Percentiles rank a stretch among this genome's conserved stretches.
Evolutionary conservation across 2,113 vertebrate genomes (phyloP).

Genomic region (Procavia capensis): DNA sequence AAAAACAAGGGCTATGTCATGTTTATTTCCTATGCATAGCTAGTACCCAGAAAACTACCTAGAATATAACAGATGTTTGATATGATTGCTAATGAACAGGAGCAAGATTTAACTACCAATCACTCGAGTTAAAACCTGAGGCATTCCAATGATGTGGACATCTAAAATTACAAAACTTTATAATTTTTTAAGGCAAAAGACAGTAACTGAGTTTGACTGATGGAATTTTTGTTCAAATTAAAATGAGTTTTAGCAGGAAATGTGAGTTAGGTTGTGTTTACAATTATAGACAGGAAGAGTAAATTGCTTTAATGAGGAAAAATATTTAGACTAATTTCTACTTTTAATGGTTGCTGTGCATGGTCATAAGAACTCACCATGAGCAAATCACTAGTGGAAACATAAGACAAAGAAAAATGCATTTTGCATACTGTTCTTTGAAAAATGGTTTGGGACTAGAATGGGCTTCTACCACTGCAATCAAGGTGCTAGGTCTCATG

Average conservation of each 20-base stretch:
- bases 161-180: background rate
- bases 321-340: background rate
- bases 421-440: background rate
- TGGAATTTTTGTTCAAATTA: constrained; percentile 39
- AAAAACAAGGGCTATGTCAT: background rate
- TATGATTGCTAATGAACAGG: background rate
- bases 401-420: background rate
- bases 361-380: background rate
- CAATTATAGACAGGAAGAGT: background rate
- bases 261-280: background rate
- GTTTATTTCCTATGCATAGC: background rate
- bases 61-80: background rate
- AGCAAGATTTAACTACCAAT: background rate
- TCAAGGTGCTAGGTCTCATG: background rate
- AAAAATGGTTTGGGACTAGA: background rate
- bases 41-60: background rate
- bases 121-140: background rate
- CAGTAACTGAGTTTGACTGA: background rate
- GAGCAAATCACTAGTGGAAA: background rate
- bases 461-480: background rate
- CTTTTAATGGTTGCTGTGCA: background rate
- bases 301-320: background rate
- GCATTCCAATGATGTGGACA: background rate
- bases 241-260: background rate
- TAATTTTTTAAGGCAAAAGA: background rate